Percentiles rank a stretch among this genome's conserved stretches.
Conservation (phyloP, 2,888 invertebrate species). For the Axea sp. region DNA sequence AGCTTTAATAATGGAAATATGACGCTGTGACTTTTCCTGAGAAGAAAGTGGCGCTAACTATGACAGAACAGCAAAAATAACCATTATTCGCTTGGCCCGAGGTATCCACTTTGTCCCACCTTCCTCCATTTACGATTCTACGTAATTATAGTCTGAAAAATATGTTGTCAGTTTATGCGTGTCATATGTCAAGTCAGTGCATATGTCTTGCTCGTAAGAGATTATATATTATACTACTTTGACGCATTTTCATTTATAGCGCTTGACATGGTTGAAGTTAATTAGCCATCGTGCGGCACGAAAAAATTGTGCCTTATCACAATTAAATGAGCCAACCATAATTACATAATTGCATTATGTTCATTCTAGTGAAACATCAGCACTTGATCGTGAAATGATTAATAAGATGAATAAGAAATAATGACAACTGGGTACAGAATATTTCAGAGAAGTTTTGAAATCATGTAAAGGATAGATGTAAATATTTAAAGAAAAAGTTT, state of each 20-base stretch:
- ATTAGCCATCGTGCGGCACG: slow-evolving; percentile 11
- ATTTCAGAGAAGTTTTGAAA: too few species aligned
- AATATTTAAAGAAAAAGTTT: slow-evolving; percentile 12
- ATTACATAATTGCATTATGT: not conserved
- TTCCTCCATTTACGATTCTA: slow-evolving; percentile 1
- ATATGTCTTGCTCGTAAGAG: slow-evolving; percentile 24
- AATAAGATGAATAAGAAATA: not conserved
- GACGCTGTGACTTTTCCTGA: too few species aligned
- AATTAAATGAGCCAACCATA: slow-evolving; percentile 1
- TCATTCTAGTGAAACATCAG: not conserved
- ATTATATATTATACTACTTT: slow-evolving; percentile 28
- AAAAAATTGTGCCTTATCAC: slow-evolving; percentile 14
- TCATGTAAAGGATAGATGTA: not conserved
- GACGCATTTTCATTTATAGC: slow-evolving; percentile 21
- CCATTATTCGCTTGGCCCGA: not conserved
- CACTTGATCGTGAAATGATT: not conserved
- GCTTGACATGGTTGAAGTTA: slow-evolving; percentile 15
- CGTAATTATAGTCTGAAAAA: slow-evolving; percentile 27
- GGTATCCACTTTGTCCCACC: not conserved
- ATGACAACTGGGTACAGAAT: too few species aligned
- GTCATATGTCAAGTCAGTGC: slow-evolving; percentile 21
- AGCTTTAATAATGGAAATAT: too few species aligned
- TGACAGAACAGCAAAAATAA: too few species aligned
- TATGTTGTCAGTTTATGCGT: slow-evolving; percentile 25
- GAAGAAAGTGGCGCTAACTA: too few species aligned